Evolutionary conservation across 2,113 vertebrate species (phyloP).

Genomic region (Apistogramma diplotaenia): DNA sequence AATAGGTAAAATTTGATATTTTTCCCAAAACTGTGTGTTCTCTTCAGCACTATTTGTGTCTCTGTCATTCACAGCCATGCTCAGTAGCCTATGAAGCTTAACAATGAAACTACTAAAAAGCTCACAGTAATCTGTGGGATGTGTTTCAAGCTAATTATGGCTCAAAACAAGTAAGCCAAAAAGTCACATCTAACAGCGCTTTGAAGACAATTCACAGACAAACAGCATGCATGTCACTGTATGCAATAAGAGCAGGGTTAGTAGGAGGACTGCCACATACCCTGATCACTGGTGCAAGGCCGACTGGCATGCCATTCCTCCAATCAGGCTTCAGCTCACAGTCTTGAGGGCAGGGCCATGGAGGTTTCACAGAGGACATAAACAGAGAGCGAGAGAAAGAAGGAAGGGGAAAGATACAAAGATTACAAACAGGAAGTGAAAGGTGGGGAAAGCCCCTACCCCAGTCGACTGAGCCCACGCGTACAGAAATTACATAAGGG

Average conservation of each 20-base stretch:
- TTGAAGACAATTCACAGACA: slow-evolving; percentile 16
- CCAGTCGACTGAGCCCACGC: slow-evolving; percentile 63
- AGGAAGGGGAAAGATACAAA: slow-evolving; percentile 62
- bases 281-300: slow-evolving; percentile 64
- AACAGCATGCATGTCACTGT: not conserved
- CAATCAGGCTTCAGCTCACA: slow-evolving; percentile 66
- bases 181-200: slow-evolving; percentile 4
- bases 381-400: slow-evolving; percentile 21
- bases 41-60: not conserved
- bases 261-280: slow-evolving; percentile 58
- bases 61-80: not conserved
- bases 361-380: slow-evolving; percentile 39
- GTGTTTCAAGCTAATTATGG: slow-evolving; percentile 28
- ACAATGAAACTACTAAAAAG: slow-evolving; percentile 34
- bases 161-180: slow-evolving; percentile 6
- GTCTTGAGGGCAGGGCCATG: slow-evolving; percentile 40
- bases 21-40: not conserved
- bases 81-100: not conserved
- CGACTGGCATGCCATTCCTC: slow-evolving; percentile 69
- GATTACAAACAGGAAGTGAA: slow-evolving; percentile 81
- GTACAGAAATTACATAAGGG: slow-evolving; percentile 67
- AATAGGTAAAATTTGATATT: slow-evolving; percentile 9
- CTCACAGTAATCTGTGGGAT: slow-evolving; percentile 10
- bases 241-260: slow-evolving; percentile 1
- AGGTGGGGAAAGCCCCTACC: slow-evolving; percentile 76